phyloP scores from a whole-genome alignment of 2,113 vertebrate genomes.

The Calyptomena viridis region DNA sequence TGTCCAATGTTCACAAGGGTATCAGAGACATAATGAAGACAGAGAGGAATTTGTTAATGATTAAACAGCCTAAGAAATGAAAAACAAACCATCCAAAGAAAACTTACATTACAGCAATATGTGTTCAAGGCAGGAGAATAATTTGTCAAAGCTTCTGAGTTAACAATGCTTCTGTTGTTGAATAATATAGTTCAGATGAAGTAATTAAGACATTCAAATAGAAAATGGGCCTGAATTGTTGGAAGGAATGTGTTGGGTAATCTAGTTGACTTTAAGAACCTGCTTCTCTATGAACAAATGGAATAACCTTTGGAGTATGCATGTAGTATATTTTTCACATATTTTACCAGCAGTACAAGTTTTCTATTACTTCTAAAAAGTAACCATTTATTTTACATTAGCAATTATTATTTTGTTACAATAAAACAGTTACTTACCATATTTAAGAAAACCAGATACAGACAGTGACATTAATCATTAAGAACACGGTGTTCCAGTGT shows the following conservation, averaged over 20 bases:
- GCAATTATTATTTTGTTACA: neutral
- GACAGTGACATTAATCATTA: neutral
- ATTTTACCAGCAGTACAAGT: neutral
- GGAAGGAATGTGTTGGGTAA: neutral
- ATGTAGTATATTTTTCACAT: neutral
- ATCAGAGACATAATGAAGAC: neutral
- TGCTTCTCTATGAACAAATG: neutral
- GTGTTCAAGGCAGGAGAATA: neutral
- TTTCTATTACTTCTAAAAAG: neutral
- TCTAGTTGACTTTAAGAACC: neutral
- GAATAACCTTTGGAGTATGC: neutral
- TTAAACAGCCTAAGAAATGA: neutral
- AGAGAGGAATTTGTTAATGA: neutral
- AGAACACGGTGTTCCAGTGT: neutral
- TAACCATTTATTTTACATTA: neutral
- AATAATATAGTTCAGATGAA: neutral
- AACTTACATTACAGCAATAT: neutral
- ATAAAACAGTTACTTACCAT: neutral
- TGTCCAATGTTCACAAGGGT: neutral
- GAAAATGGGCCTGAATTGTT: neutral
- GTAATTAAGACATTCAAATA: neutral
- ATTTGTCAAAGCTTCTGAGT: neutral
- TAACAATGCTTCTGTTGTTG: neutral
- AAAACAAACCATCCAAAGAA: neutral
- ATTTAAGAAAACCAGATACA: neutral